These are phyloP conservation scores for Lonchura striata DNA, from an alignment of 2,113 vertebrate species.

Conservation along the genomic window DNA sequence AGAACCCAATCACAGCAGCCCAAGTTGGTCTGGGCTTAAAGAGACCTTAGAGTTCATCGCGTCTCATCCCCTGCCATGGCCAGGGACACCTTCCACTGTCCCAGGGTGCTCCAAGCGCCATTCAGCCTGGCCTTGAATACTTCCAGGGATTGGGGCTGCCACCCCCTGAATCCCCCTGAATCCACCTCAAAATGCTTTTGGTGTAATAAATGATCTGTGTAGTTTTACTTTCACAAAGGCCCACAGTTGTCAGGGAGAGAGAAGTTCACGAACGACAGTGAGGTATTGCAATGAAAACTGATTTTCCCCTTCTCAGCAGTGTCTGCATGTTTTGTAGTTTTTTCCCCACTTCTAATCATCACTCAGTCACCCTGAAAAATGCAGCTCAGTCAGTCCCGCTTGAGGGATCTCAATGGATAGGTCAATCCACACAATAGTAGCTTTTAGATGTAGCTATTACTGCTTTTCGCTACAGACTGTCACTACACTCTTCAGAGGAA, in stretches of 20 bases:
- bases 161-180: not conserved
- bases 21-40: not conserved
- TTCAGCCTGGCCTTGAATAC: no score
- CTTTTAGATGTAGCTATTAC: not conserved
- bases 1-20: not conserved
- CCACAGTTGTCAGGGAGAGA: not conserved
- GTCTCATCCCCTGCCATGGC: fast-evolving
- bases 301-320: not conserved
- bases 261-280: not conserved
- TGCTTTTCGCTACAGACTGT: not conserved
- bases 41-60: no score
- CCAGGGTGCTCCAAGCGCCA: not conserved
- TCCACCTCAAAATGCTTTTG: not conserved
- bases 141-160: not conserved
- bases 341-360: not conserved
- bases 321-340: fast-evolving
- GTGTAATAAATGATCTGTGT: not conserved
- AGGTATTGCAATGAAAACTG: fast-evolving
- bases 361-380: fast-evolving
- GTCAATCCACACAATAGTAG: not conserved
- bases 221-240: not conserved
- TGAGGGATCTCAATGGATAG: fast-evolving
- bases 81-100: not conserved
- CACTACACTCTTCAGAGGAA: not conserved
- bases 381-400: fast-evolving